phyloP scores from a whole-genome alignment of 2,113 vertebrate genomes.

The Cinclus mexicanus region DNA sequence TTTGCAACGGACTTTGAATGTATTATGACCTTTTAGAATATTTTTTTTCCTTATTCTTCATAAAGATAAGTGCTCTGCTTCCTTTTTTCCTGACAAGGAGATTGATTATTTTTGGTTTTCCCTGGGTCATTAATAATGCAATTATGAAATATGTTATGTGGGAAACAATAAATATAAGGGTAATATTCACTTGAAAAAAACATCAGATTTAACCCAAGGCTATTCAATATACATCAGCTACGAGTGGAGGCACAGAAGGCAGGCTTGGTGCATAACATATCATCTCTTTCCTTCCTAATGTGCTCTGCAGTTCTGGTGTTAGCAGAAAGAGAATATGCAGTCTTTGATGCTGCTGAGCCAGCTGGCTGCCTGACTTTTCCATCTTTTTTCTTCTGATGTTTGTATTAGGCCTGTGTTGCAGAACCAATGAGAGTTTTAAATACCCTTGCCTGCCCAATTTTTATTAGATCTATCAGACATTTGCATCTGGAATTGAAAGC shows the following conservation, averaged over 20 bases:
- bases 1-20: background rate
- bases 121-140: conserved; percentile 40
- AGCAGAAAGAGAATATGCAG: conserved; percentile 18
- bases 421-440: conserved; percentile 57
- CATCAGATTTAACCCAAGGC: conserved; percentile 8
- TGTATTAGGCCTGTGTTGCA: background rate
- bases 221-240: background rate
- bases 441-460: conserved; percentile 31
- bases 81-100: background rate
- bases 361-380: background rate
- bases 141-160: conserved; percentile 12
- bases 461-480: conserved; percentile 58
- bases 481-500: conserved; percentile 27
- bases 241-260: background rate
- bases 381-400: background rate
- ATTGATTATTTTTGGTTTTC: conserved; percentile 29
- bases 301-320: conserved; percentile 14
- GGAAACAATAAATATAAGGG: background rate
- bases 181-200: background rate
- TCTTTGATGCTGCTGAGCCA: conserved; percentile 22
- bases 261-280: background rate
- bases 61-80: background rate
- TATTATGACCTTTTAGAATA: background rate
- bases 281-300: conserved; percentile 7
- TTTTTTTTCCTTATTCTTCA: background rate